Conservation (phyloP, 2,113 vertebrate species). For the Chaetura pelagica region DNA sequence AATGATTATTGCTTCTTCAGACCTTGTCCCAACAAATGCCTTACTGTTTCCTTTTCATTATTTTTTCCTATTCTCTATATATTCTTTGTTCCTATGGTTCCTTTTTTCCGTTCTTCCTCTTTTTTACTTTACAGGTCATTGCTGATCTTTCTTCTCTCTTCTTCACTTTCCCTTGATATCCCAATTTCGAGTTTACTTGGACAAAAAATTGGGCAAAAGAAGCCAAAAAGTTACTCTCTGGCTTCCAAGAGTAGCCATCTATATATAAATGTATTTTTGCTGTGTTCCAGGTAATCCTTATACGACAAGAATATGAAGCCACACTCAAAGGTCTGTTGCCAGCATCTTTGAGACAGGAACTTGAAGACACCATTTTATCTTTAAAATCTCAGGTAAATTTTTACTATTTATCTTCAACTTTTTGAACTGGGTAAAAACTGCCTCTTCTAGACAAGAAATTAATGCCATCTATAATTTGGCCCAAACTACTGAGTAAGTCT, state of each 20-base stretch:
- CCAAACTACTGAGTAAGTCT: not conserved
- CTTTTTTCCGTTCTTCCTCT: not conserved
- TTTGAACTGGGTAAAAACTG: not conserved
- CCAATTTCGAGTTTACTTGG: not conserved
- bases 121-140: not conserved
- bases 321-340: conserved; percentile 93
- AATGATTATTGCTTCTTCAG: not conserved
- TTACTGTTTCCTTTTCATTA: not conserved
- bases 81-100: not conserved
- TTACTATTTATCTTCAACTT: not conserved
- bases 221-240: not conserved
- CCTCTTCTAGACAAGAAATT: not conserved
- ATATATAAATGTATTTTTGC: not conserved
- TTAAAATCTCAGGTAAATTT: conserved; percentile 92
- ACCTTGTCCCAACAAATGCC: not conserved
- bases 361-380: conserved; percentile 93
- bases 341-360: conserved; percentile 83
- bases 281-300: conserved; percentile 82
- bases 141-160: not conserved
- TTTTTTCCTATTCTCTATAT: not conserved
- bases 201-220: not conserved
- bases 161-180: not conserved
- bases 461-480: not conserved
- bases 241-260: not conserved
- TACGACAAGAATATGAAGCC: conserved; percentile 87